Base-by-base conservation (phyloP, 2,113 vertebrate species). In the Chitala chitala region DNA sequence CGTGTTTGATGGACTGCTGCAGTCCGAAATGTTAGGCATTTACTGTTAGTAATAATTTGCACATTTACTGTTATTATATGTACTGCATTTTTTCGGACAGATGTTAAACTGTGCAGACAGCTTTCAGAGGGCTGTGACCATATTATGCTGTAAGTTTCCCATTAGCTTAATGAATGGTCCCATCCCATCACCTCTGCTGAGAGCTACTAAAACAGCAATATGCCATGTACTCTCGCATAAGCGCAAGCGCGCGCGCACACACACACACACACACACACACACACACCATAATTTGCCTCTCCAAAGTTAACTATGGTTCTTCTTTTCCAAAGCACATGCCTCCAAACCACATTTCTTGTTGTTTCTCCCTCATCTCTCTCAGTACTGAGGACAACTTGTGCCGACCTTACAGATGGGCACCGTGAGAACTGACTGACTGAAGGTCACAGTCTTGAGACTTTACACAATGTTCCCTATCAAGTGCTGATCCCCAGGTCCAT, bases 151-250 rank as follows among this genome's bases (percentile, higher is more conserved):
- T n/a, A n/a, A n/a, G n/a, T n/a, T n/a, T n/a, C n/a, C n/a, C n/a
- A 78, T 83, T 82, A 80, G 80, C 26, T 79, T 80, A 82, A 84
- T 81, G 83, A 83, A 80, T 84, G 78, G 80, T 64, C 75, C 72
- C 72, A 80, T 78, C 83, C 86, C 89, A 88, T 89, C 83, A 86
- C 78, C 82, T 82, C 88, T 36, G 82, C 83, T 84, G 84, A 81
- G 86, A 73, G 31, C 72, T 77, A 78, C 81, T 77, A 83, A 84
- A 88, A 86, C 81, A 80, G 79, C 81, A 86, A 77, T 80, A 83
- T 84, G 87, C 83, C 84, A 84, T 89, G 83, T 86, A 87, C 85
- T 86, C 87, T 90, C 87, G 88, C 83, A 76, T 79, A 82, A 83
- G 76, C 66, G n/a, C n/a, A n/a, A n/a, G n/a, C n/a, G n/a, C n/a